phyloP scores from a whole-genome alignment of 1,140 invertebrate genomes.

The Meloidogyne hapla region DNA sequence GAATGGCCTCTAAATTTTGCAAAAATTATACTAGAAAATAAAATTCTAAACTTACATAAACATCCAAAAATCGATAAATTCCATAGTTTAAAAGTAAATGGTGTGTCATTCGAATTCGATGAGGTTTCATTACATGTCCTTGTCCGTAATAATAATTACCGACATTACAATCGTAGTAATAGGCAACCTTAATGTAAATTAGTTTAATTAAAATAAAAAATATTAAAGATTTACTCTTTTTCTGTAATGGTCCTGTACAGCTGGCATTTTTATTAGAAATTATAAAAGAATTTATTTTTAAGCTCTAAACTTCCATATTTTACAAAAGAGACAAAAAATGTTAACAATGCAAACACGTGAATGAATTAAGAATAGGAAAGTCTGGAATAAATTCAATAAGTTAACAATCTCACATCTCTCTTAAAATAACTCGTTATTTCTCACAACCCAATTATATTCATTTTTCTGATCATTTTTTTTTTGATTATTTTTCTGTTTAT shows the following conservation, averaged over 20 bases:
- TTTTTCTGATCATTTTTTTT: no score
- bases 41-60: slow-evolving; percentile 79
- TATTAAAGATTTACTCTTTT: background rate
- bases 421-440: no score
- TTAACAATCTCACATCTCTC: no score
- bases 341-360: background rate
- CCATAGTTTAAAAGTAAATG: slow-evolving; percentile 98
- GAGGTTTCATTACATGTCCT: slow-evolving; percentile 99
- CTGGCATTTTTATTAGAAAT: slow-evolving; percentile 1
- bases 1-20: slow-evolving; percentile 79
- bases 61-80: slow-evolving; percentile 98
- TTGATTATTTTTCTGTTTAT: no score
- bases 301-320: background rate
- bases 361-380: background rate
- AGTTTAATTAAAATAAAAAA: background rate
- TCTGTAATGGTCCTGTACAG: slow-evolving; percentile 21
- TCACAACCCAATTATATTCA: no score
- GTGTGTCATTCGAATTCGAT: slow-evolving; percentile 97
- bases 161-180: slow-evolving; percentile 99
- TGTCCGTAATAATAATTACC: slow-evolving; percentile 99
- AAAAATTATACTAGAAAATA: slow-evolving; percentile 27
- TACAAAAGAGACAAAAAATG: background rate
- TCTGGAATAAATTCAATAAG: background rate
- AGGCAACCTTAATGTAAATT: slow-evolving; percentile 76
- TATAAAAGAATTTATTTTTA: background rate